phyloP scores from a whole-genome alignment of 2,888 invertebrate genomes.

The Dioctria linearis region DNA sequence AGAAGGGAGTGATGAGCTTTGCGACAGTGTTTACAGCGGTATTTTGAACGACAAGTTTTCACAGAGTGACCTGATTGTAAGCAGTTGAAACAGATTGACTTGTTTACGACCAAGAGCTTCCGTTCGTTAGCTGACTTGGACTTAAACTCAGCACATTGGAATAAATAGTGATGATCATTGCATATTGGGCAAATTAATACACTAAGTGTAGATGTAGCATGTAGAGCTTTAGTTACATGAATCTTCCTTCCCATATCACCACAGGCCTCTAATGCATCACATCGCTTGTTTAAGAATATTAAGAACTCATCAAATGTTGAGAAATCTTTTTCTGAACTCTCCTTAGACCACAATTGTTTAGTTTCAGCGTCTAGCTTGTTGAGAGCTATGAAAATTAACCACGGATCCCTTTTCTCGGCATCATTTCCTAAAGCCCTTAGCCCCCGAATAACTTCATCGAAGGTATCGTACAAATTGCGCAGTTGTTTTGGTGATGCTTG shows the following conservation, averaged over 20 bases:
- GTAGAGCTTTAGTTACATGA: background rate
- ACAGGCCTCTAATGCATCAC: background rate
- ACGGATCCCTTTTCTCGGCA: background rate
- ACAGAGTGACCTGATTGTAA: background rate
- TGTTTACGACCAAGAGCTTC: background rate
- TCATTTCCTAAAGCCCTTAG: no score
- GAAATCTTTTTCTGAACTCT: background rate
- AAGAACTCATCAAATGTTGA: background rate
- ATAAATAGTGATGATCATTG: background rate
- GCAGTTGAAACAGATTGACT: background rate
- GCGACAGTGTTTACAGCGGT: background rate
- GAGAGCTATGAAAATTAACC: background rate
- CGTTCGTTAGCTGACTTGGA: background rate
- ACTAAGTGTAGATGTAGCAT: background rate
- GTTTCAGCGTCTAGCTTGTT: no score
- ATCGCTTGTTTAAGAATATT: background rate
- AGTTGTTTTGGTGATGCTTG: no score
- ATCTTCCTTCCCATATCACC: background rate
- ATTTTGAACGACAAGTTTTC: background rate
- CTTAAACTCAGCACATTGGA: background rate
- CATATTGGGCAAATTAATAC: background rate
- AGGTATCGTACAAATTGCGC: no score
- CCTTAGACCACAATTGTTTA: background rate
- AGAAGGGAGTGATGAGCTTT: background rate
- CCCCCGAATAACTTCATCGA: no score